Conservation (phyloP, 2,797 vertebrate species). For the Enteromius radiatus region DNA sequence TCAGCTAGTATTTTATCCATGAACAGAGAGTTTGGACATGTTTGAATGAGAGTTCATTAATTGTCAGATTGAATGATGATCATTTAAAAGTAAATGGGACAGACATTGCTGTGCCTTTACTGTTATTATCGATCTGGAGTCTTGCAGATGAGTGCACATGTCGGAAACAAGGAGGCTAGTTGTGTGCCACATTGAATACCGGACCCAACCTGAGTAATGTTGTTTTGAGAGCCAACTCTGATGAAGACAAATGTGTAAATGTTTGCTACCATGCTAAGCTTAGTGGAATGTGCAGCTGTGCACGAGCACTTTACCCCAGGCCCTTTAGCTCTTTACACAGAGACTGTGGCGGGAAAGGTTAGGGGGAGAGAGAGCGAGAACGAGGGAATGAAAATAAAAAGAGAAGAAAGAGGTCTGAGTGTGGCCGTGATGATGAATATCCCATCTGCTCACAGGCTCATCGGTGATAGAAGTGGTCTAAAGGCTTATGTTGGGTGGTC, state of each 20-base stretch:
- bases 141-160: not conserved
- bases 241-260: constrained; percentile 66
- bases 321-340: constrained; percentile 65
- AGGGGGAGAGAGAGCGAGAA: constrained; percentile 57
- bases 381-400: constrained; percentile 51
- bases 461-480: constrained; percentile 62
- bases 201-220: constrained; percentile 44
- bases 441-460: constrained; percentile 68
- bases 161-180: constrained; percentile 22
- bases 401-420: constrained; percentile 57
- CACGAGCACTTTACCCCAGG: constrained; percentile 67
- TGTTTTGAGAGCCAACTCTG: constrained; percentile 63
- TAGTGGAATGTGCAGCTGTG: constrained; percentile 73
- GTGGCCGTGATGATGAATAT: constrained; percentile 68
- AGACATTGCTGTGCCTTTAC: not conserved
- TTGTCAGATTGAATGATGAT: not conserved
- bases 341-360: constrained; percentile 63
- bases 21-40: constrained; percentile 55
- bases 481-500: constrained; percentile 63
- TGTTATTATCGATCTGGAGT: not conserved
- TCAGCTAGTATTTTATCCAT: constrained; percentile 40
- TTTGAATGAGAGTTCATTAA: not conserved
- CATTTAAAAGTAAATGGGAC: not conserved
- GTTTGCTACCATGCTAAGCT: constrained; percentile 69
- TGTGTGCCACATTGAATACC: constrained; percentile 43